A percentile compares a stretch with the other conserved stretches of the same genome.
Conservation (phyloP, 1,140 invertebrate genomes). For the Pseudomyrmex sp. region DNA sequence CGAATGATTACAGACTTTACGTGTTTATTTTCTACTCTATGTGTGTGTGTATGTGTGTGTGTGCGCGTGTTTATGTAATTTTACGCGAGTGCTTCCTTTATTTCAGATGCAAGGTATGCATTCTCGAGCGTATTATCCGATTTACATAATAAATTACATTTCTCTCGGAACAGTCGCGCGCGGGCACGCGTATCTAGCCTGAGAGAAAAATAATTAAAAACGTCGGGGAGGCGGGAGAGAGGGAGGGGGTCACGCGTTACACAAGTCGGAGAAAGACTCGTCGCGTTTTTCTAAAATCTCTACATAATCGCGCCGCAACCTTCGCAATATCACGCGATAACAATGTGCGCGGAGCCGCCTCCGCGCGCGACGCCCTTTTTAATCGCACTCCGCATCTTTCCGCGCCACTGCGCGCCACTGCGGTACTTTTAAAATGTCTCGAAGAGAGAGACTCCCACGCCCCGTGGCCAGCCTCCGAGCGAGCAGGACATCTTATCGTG, state of each 20-base stretch:
- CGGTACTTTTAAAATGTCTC: constrained; percentile 44
- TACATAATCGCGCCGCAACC: constrained; percentile 27
- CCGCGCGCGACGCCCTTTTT: background rate
- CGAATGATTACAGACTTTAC: background rate
- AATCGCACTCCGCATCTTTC: constrained; percentile 54
- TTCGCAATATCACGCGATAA: constrained; percentile 23
- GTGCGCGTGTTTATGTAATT: background rate
- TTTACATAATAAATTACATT: constrained; percentile 30
- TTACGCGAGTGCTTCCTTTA: too few relatives aligned
- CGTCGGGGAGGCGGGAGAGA: background rate
- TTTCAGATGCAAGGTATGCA: too few relatives aligned
- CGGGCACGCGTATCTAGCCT: background rate
- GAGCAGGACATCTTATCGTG: constrained; percentile 29
- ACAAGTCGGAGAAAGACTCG: background rate
- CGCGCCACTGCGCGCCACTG: constrained; percentile 63
- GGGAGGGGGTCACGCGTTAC: too few relatives aligned
- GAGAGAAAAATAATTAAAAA: constrained; percentile 25
- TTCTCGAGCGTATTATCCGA: background rate
- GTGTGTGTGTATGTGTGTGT: too few relatives aligned
- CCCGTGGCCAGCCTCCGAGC: background rate
- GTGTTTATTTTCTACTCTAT: background rate
- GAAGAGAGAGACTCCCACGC: constrained; percentile 19
- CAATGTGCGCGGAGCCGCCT: background rate
- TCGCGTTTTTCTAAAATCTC: constrained; percentile 17
- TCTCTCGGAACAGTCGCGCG: background rate